A percentile compares a stretch with the other conserved stretches of the same genome.
These are phyloP conservation scores for Eulacestoma nigropectus DNA, from an alignment of 2,113 vertebrate genomes.

Conservation along the genomic window DNA sequence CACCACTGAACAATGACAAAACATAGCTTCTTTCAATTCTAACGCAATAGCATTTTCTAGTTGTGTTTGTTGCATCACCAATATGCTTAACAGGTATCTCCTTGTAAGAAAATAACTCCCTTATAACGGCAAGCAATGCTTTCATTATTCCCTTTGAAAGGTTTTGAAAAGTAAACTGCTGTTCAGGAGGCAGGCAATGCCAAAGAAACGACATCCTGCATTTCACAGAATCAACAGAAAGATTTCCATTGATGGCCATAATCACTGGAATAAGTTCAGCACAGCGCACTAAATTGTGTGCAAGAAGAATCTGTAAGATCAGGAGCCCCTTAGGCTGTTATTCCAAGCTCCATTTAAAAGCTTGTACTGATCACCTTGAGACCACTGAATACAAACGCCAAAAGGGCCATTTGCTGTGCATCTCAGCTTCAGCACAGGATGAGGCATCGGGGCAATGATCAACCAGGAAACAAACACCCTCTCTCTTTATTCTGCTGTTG, in stretches of 20 bases:
- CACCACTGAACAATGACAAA: background rate
- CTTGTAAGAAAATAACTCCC: background rate
- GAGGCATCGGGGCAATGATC: background rate
- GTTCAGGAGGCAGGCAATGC: background rate
- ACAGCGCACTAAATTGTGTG: fast-evolving
- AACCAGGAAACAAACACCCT: background rate
- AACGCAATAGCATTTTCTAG: background rate
- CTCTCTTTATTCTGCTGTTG: background rate
- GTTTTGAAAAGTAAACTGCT: background rate
- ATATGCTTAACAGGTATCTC: background rate
- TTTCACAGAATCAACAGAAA: background rate
- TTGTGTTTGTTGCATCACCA: background rate
- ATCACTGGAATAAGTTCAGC: background rate
- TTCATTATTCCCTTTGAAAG: background rate
- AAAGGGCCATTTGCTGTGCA: background rate
- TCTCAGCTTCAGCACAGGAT: background rate
- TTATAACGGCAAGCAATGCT: background rate
- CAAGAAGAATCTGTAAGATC: background rate
- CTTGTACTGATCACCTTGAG: background rate
- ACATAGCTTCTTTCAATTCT: background rate
- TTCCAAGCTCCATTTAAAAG: background rate
- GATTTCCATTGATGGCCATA: background rate
- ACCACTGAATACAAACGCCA: fast-evolving
- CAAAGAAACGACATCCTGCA: background rate
- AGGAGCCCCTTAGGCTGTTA: background rate